These are phyloP conservation scores for Acanthiza pusilla DNA, from an alignment of 2,797 vertebrate genomes.

Conservation along the genomic window DNA sequence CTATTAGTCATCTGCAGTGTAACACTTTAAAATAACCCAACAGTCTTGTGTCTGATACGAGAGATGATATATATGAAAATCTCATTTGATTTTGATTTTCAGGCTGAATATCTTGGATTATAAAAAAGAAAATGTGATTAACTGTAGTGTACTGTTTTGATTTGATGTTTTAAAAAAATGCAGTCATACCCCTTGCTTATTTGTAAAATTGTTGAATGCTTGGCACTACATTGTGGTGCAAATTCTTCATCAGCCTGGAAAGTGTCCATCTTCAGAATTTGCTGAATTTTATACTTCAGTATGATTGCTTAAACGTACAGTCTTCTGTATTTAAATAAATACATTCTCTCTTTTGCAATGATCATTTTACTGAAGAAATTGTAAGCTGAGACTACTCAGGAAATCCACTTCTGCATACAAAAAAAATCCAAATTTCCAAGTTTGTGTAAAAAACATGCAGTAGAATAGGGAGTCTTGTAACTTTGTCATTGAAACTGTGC, in stretches of 20 bases:
- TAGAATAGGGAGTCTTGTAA: constrained; percentile 3
- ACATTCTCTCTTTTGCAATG: neutral
- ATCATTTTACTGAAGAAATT: neutral
- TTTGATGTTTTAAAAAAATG: constrained; percentile 13
- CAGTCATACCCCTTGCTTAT: neutral
- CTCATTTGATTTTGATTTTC: constrained; percentile 17
- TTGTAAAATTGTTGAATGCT: constrained; percentile 11
- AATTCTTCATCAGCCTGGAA: constrained; percentile 26
- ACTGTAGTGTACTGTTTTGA: constrained; percentile 48
- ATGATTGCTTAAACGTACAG: neutral
- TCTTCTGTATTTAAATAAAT: constrained; percentile 7
- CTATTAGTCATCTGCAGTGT: constrained; percentile 16
- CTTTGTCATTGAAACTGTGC: neutral
- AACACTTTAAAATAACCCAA: constrained; percentile 34
- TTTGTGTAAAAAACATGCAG: constrained; percentile 1
- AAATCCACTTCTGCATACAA: constrained; percentile 6
- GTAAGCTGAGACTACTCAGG: constrained; percentile 24
- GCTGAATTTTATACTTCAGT: constrained; percentile 17
- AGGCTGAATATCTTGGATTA: constrained; percentile 44
- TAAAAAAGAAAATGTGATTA: constrained; percentile 48
- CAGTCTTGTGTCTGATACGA: neutral
- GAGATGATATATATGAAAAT: neutral
- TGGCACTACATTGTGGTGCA: constrained; percentile 9
- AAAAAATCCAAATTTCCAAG: neutral
- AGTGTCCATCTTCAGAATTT: neutral